Base-by-base conservation (phyloP, 92 coral and sea anemone species). In the Parazoanthus darwini region DNA sequence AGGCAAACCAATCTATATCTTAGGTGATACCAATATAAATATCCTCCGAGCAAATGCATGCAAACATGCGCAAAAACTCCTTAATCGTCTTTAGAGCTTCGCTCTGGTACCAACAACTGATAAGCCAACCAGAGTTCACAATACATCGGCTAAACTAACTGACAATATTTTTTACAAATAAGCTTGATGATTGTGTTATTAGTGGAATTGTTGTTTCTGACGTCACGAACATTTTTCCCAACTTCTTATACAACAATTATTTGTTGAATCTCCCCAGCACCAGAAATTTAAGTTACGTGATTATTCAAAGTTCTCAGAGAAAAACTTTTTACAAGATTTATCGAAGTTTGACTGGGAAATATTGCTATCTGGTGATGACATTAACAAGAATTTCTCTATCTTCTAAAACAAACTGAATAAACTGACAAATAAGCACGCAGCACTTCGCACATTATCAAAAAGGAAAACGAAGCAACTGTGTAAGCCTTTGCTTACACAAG, bases 241-340 rank as follows among this genome's bases (percentile, higher is more conserved):
- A 73, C 3, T 73, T 73, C 42, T 74, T 29, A 29, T 29, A 29
- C 33, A 29, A 29, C 33, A 29, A 29, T 29, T 29, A 29, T 29
- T 29, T 29, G 33, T 29, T 29, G 0, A 29, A 29, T 29, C 33
- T 29, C 33, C 33, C 33, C 33, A 29, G 33, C 33, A 29, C 33
- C 33, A 29, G 33, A 29, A 29, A 29, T 0, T 29, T 29, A 29
- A 29, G 33, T 29, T 29, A 33, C 46, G 78, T 74, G 79, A 74
- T 46, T 74, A 33, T 74, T 29, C 48, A 74, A 74, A 74, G 35
- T 74, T 74, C 79, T 74, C 79, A 6, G 79, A 74, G 38, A 74
- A 8, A 8, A 74, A 29, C 22, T 74, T 74, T 74, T 33, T 74
- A 74, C 79, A 74, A 33, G 48, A 74, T 74, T 46, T 74, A 33